Percentiles rank a stretch among this genome's conserved stretches.
Conservation (phyloP, 1,140 invertebrate species). For the Parasteatoda tepidariorum region DNA sequence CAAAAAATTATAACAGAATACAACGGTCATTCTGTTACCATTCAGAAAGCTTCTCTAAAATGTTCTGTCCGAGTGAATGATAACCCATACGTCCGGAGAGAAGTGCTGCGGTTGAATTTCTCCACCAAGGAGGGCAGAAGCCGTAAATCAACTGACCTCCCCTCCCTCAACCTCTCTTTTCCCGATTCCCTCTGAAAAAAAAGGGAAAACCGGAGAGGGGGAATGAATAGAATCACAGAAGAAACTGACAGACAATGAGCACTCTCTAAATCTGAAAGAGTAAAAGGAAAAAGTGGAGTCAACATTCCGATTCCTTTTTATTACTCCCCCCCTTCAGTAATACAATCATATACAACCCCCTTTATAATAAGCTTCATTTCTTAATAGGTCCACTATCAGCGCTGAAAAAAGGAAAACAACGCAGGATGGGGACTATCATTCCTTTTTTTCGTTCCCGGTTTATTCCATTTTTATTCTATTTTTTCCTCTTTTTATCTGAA, state of each 20-base stretch:
- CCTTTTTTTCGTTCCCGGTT: not conserved
- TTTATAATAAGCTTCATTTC: slow-evolving; percentile 53
- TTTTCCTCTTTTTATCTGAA: not conserved
- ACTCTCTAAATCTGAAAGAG: slow-evolving; percentile 5
- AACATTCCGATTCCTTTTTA: not conserved
- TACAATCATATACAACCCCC: not conserved
- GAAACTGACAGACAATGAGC: not conserved
- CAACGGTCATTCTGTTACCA: no score
- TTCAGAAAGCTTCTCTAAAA: no score
- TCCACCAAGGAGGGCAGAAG: not conserved
- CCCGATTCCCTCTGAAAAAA: not conserved
- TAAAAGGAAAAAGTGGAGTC: not conserved
- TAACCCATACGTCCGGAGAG: slow-evolving; percentile 31
- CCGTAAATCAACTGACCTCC: slow-evolving; percentile 41
- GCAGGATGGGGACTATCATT: not conserved
- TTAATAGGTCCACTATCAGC: slow-evolving; percentile 49
- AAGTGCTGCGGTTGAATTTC: slow-evolving; percentile 29
- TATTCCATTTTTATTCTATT: slow-evolving; percentile 11
- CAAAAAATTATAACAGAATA: no score
- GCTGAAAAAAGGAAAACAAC: not conserved
- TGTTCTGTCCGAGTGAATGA: slow-evolving; percentile 10
- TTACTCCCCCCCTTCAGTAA: not conserved
- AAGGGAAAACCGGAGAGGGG: not conserved
- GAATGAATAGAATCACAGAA: not conserved
- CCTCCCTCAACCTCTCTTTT: no score